phyloP scores from a whole-genome alignment of 2,888 invertebrate species.

The Xestia rhomboidea region DNA sequence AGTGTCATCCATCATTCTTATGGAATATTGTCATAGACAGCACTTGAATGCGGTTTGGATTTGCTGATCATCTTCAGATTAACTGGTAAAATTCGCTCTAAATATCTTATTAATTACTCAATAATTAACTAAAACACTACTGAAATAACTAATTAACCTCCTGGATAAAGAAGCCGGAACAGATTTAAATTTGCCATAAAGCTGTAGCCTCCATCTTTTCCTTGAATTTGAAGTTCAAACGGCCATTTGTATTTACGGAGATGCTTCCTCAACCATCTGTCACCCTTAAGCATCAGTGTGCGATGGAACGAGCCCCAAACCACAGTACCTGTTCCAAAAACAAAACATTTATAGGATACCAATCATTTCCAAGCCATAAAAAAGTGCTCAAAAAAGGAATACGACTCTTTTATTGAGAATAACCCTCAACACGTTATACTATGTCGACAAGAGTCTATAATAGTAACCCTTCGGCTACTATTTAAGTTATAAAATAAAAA shows the following conservation, averaged over 20 bases:
- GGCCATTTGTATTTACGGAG: conserved; percentile 81
- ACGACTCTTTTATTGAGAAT: background rate
- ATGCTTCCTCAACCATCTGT: conserved; percentile 73
- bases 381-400: background rate
- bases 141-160: conserved; percentile 74
- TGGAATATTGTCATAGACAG: background rate
- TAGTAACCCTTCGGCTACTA: background rate
- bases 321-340: conserved; percentile 71
- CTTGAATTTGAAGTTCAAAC: conserved; percentile 80
- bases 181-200: conserved; percentile 84
- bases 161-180: conserved; percentile 82
- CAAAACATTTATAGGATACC: background rate
- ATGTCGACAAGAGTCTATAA: background rate
- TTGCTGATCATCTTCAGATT: background rate
- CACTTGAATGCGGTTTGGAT: background rate
- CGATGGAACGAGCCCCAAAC: conserved; percentile 87
- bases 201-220: conserved; percentile 74
- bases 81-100: background rate
- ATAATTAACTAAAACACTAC: background rate
- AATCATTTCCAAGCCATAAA: background rate
- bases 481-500: background rate
- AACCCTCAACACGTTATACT: background rate
- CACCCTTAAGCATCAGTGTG: conserved; percentile 75
- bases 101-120: background rate
- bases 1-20: background rate